Conservation (phyloP, 1,140 invertebrate species). For the Sarcophaga bullata region DNA sequence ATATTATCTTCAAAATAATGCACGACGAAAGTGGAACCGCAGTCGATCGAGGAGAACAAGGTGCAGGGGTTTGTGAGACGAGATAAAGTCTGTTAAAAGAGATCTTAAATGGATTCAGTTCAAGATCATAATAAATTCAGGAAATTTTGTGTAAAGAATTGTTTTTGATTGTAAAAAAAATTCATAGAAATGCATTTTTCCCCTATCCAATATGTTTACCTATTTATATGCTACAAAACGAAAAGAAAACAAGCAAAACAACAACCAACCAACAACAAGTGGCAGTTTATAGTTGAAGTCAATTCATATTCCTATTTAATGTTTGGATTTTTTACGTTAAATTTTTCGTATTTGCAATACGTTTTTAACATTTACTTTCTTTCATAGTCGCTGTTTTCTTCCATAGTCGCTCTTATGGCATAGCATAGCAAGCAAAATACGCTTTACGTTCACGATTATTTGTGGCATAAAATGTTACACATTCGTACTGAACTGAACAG, state of each 20-base stretch:
- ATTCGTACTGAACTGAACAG: not conserved
- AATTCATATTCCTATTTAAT: not conserved
- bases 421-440: not conserved
- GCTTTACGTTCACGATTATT: not conserved
- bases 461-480: not conserved
- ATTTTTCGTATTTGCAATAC: not conserved
- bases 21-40: too few species aligned
- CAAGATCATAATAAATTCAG: too few species aligned
- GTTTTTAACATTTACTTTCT: slow-evolving; percentile 1
- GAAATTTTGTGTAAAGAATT: too few species aligned
- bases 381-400: not conserved
- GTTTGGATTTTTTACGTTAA: not conserved
- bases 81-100: too few species aligned
- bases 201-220: too few species aligned
- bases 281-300: slow-evolving; percentile 16
- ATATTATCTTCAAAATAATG: too few species aligned
- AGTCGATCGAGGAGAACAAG: too few species aligned
- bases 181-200: too few species aligned
- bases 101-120: too few species aligned
- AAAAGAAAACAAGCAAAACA: not conserved
- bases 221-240: not conserved
- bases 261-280: slow-evolving; percentile 26
- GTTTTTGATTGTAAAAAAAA: too few species aligned
- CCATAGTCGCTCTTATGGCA: not conserved
- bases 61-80: too few species aligned